Base-by-base conservation (phyloP, 2,797 vertebrate genomes). In the Chaenodraco wilsoni region DNA sequence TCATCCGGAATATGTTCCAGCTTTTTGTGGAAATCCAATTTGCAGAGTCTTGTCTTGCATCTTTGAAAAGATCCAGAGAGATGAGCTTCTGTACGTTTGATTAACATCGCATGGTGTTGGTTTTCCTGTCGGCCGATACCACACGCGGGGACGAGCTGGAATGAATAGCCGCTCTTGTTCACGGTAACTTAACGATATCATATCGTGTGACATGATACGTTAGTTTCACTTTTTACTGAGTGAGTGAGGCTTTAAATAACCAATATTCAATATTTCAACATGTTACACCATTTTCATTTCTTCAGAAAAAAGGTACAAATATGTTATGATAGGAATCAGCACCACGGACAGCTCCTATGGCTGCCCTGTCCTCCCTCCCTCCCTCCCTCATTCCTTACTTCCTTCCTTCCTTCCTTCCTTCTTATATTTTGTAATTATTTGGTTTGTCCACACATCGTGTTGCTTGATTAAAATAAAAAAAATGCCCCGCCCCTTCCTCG, bases 301-400 rank as follows among this genome's bases (percentile, higher is more conserved):
- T 37, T 37, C 33, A 1, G 8, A 37, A 37, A 27, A 37, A 37
- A 37, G 74, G 5, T 74, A 78, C 82, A 83, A 3, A 73, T 14
- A 63, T 17, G 11, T 62, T 51, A 72, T 52, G 5, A 0, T 6
- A 8, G 57, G 72, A 45, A 72, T 66, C 90, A 91, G 92, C 72
- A 93, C 93, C 91, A 57, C 68, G 92, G 91, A 93, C 89, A 93
- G 87, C 82, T 93, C 90, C 73, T 16, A 17, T 23, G 69, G 33
- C 8, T 37, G 33, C 27, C 27, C 27, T 27, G 6, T 37, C 33
- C 33, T 37, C 9, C 33, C 33, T 37, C 2, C 1, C 33, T 37
- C 1, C 33, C 8, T 37, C 7, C 7, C 1, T 9, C 33, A 8
- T 37, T 8, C 7, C 33, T 37, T 37, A 1, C 33, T 37, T 37